A percentile compares a stretch with the other conserved stretches of the same genome.
phyloP scores from a whole-genome alignment of 2,113 vertebrate genomes.

The Gopherus evgoodei region DNA sequence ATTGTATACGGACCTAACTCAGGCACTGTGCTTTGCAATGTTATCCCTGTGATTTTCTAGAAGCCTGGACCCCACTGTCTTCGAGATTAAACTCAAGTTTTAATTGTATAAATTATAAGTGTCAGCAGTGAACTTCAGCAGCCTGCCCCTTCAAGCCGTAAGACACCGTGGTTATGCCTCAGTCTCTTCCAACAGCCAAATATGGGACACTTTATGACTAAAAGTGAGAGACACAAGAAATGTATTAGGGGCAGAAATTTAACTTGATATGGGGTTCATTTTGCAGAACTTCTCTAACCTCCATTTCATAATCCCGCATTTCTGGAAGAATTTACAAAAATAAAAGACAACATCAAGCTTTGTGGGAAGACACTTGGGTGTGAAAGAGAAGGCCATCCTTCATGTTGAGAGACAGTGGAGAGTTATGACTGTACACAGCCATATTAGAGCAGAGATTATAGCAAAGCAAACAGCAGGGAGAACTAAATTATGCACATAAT shows the following conservation, averaged over 20 bases:
- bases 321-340: not conserved
- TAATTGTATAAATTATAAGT: not conserved
- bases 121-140: not conserved
- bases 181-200: not conserved
- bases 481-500: slow-evolving; percentile 9
- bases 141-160: not conserved
- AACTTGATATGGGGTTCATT: not conserved
- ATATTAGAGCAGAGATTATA: not conserved
- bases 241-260: not conserved
- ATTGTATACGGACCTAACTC: too few relatives aligned
- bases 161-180: not conserved
- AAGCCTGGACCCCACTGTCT: not conserved
- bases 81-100: not conserved
- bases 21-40: not conserved
- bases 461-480: slow-evolving; percentile 8
- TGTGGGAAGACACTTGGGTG: not conserved
- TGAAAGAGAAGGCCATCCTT: not conserved
- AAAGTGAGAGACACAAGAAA: not conserved
- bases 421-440: not conserved
- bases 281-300: not conserved
- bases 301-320: not conserved
- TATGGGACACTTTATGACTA: not conserved
- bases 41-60: not conserved
- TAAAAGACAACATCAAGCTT: not conserved
- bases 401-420: not conserved